Base-by-base conservation (phyloP, 2,113 vertebrate genomes). In the Psittacara wagleri region DNA sequence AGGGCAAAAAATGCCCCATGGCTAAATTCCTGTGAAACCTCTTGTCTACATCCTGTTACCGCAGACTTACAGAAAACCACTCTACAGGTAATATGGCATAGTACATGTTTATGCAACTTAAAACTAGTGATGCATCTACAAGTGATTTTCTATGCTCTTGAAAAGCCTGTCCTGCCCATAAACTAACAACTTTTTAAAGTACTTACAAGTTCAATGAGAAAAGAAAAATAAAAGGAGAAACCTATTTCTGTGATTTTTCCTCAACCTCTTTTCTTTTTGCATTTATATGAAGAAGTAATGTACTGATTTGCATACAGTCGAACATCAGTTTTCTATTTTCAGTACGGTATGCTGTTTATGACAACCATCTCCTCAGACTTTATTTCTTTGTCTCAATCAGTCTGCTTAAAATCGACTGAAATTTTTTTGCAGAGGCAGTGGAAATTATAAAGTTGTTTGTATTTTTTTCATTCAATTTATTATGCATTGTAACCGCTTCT, bases 291-390 rank as follows among this genome's bases (percentile, higher is more conserved):
- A 44, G 44, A 44, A 44, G 44, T 18, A 44, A 44, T 44, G 44
- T 44, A 44, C 44, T 44, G 39, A 85, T 88, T 73, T 91, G 64
- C 61, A 94, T 83, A 79, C 7, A 82, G 55, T 11, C 39, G 23
- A 95, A 93, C 54, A 83, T 54, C 89, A 84, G 52, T 92, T 96
- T 94, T 93, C 33, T 64, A 91, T 35, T 35, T 59, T 59, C 57
- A 61, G 49, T 66, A 57, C 81, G 85, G 52, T 43, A 61, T 54
- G 61, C 27, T 89, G 54, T 41, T 93, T 84, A 74, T 72, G 73
- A 80, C 52, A 91, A 76, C 41, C 29, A 44, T 76, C 78, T 93
- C 85, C 90, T 83, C 87, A 85, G 64, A 85, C 64, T 89, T 72
- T 51, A 25, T 64, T 95, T 86, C 81, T 93, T 76, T 93, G 33